These are phyloP conservation scores for Camelus dromedarius DNA, from an alignment of 2,113 vertebrate species.

Conservation along the genomic window DNA sequence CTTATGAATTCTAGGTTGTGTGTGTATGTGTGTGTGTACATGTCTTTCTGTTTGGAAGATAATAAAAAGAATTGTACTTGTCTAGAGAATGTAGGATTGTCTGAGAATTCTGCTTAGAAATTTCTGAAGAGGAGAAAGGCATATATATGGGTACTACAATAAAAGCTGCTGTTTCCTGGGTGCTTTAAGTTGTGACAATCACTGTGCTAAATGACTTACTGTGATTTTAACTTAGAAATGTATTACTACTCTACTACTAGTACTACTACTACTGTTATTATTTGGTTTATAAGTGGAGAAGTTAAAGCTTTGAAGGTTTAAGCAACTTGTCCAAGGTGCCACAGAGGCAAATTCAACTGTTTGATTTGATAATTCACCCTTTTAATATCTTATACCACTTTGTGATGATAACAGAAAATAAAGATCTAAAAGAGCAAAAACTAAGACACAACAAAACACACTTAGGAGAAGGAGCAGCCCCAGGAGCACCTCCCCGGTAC, in stretches of 20 bases:
- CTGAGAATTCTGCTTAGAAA: not conserved
- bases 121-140: not conserved
- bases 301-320: not conserved
- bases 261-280: not conserved
- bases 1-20: not conserved
- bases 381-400: not conserved
- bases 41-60: not conserved
- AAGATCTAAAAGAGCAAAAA: conserved; percentile 12
- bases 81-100: not conserved
- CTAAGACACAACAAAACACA: not conserved
- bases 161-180: not conserved
- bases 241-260: not conserved
- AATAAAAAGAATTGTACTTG: not conserved
- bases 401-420: not conserved
- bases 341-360: not conserved
- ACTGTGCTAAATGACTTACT: not conserved
- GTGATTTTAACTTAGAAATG: not conserved
- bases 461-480: accelerated
- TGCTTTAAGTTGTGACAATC: not conserved
- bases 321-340: not conserved
- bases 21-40: not conserved
- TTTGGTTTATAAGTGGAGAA: not conserved
- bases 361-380: not conserved
- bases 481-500: too few relatives aligned
- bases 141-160: not conserved